Percentiles rank a stretch among this genome's conserved stretches.
These are phyloP conservation scores for Athene cunicularia DNA, from an alignment of 2,113 vertebrate genomes.

Conservation along the genomic window DNA sequence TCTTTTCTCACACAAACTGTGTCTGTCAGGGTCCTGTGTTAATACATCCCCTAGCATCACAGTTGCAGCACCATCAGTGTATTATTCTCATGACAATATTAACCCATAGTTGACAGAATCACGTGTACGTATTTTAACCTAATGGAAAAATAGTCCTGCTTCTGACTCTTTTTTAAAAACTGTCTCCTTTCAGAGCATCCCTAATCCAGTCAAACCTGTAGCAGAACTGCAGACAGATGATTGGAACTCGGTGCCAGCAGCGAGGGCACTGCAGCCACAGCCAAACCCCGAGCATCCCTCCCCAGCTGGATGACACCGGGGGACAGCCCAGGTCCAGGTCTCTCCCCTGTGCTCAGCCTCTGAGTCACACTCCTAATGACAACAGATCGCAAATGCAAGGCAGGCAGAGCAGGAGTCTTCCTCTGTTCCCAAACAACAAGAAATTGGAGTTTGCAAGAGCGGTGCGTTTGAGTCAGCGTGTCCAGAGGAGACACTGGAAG, in stretches of 20 bases:
- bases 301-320: no score
- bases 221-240: background rate
- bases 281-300: background rate
- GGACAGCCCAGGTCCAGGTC: background rate
- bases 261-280: accelerated
- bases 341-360: accelerated
- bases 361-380: accelerated
- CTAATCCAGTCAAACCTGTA: background rate
- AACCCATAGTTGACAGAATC: background rate
- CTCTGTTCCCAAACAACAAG: background rate
- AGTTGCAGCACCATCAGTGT: no score
- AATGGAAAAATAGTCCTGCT: background rate
- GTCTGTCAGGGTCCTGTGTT: background rate
- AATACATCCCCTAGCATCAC: no score
- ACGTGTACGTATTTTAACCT: background rate
- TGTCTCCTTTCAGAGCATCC: background rate
- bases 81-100: background rate
- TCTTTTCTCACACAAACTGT: background rate
- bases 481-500: background rate
- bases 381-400: no score
- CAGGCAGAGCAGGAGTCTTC: background rate
- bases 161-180: background rate
- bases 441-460: background rate
- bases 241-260: accelerated
- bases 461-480: background rate